These are phyloP conservation scores for Tolypeutes matacus DNA, from an alignment of 2,797 vertebrate genomes.

Conservation along the genomic window DNA sequence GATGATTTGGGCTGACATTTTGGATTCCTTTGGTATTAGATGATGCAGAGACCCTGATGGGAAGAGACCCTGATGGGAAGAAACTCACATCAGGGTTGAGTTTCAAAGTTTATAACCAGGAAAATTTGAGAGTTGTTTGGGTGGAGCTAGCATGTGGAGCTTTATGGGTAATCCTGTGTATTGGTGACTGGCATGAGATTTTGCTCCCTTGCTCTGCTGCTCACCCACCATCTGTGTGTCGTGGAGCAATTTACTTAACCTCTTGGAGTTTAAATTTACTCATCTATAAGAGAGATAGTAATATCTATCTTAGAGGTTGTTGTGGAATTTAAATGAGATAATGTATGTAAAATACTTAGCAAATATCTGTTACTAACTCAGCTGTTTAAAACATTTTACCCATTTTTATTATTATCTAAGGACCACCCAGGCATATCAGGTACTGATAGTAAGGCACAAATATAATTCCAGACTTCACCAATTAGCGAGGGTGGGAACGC, in stretches of 20 bases:
- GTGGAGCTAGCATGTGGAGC: background rate
- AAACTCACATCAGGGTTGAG: background rate
- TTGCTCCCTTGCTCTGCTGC: background rate
- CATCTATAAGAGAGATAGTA: background rate
- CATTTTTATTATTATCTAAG: slow-evolving; percentile 50
- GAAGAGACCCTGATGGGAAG: background rate
- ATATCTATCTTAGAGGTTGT: background rate
- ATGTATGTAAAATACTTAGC: background rate
- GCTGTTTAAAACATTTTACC: background rate
- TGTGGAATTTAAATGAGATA: slow-evolving; percentile 36
- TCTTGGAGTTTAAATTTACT: background rate
- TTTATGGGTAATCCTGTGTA: background rate
- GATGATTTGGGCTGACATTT: background rate
- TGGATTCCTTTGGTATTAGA: background rate
- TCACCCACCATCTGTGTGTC: background rate
- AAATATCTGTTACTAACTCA: slow-evolving; percentile 15
- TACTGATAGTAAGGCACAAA: background rate
- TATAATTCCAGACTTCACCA: background rate
- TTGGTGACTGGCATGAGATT: background rate
- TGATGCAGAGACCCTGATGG: background rate
- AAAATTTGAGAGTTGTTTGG: background rate
- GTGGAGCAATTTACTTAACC: background rate
- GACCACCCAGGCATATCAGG: background rate
- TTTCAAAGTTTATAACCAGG: background rate
- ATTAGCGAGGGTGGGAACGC: background rate